These are phyloP conservation scores for Nemurella pictetii DNA, from an alignment of 2,888 invertebrate species.

Conservation along the genomic window DNA sequence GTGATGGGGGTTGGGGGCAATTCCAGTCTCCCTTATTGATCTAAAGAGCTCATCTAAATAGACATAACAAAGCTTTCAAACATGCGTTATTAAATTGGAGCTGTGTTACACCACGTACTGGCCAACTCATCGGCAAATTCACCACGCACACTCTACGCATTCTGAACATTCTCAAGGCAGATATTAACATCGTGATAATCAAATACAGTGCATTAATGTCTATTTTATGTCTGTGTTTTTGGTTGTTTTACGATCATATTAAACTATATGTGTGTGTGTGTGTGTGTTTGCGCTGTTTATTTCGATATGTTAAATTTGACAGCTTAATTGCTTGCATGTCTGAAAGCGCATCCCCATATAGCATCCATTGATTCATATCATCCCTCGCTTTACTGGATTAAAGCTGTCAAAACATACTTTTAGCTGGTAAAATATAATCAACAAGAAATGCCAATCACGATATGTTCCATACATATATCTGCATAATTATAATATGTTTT, in stretches of 20 bases:
- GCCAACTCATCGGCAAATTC: background rate
- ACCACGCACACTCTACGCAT: background rate
- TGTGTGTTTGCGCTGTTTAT: background rate
- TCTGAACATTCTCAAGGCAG: background rate
- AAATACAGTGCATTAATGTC: background rate
- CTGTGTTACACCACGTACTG: background rate
- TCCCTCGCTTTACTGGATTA: background rate
- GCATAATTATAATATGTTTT: background rate
- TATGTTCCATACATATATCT: background rate
- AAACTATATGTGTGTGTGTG: background rate
- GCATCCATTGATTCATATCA: background rate
- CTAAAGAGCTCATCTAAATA: background rate
- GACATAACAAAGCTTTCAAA: background rate
- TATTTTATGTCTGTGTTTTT: background rate
- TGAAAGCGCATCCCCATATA: background rate
- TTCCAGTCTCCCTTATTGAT: background rate
- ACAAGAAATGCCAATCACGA: conserved; percentile 1
- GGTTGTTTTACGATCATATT: background rate
- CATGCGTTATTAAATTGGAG: background rate
- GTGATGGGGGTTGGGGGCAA: background rate
- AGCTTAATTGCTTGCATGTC: background rate
- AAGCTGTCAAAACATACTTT: background rate
- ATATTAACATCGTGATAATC: too few relatives aligned
- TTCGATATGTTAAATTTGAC: background rate
- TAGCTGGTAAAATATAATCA: background rate